These are phyloP conservation scores for Balearica regulorum DNA, from an alignment of 2,797 vertebrate species.

Conservation along the genomic window DNA sequence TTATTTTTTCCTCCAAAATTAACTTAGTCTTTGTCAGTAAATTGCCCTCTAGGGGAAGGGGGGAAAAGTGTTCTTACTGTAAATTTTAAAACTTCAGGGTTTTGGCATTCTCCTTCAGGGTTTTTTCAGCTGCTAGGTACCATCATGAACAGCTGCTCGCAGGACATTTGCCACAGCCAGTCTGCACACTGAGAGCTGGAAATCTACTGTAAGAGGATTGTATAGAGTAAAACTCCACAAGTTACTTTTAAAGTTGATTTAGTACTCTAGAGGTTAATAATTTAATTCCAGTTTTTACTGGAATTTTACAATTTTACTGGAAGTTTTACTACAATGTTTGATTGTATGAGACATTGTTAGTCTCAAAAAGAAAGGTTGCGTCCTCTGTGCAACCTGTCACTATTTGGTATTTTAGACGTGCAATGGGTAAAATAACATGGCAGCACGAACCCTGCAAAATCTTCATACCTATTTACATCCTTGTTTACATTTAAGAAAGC, in stretches of 20 bases:
- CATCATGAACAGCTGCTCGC: conserved; percentile 9
- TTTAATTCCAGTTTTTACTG: background rate
- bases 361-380: background rate
- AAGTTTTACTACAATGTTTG: background rate
- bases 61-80: background rate
- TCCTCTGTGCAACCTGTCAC: background rate
- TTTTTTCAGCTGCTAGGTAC: background rate
- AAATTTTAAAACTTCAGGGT: background rate
- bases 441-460: background rate
- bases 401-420: background rate
- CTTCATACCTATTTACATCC: background rate
- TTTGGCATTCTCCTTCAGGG: background rate
- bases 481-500: background rate
- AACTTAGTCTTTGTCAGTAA: background rate
- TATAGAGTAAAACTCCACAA: background rate
- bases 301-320: background rate
- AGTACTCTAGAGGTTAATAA: background rate
- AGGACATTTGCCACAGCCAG: background rate
- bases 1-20: background rate
- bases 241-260: background rate
- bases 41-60: background rate
- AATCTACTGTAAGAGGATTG: background rate
- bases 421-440: background rate
- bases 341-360: background rate
- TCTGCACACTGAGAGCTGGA: background rate